A percentile compares a stretch with the other conserved stretches of the same genome.
Evolutionary conservation across 2,113 vertebrate genomes (phyloP).

Genomic region (Chaenocephalus aceratus): DNA sequence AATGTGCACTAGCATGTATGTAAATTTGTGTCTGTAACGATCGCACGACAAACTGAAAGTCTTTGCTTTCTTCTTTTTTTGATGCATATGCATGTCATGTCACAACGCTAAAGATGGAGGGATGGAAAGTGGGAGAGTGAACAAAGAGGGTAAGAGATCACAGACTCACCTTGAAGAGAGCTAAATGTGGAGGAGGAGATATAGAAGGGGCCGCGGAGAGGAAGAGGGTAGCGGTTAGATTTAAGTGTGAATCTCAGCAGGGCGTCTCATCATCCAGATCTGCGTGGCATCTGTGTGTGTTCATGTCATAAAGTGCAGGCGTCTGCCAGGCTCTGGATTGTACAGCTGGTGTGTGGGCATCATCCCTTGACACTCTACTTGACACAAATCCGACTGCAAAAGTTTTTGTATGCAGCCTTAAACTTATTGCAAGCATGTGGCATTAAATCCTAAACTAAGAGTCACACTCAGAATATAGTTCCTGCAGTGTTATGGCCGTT

Average conservation of each 20-base stretch:
- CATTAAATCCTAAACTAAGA: slow-evolving; percentile 31
- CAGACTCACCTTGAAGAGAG: slow-evolving; percentile 55
- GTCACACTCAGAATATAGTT: slow-evolving; percentile 37
- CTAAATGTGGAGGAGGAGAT: slow-evolving; percentile 71
- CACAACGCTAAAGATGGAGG: slow-evolving; percentile 57
- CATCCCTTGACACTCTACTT: slow-evolving; percentile 36
- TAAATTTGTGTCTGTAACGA: slow-evolving; percentile 43
- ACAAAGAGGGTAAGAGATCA: slow-evolving; percentile 66
- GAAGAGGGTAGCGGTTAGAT: slow-evolving; percentile 50
- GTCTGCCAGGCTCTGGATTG: slow-evolving; percentile 42
- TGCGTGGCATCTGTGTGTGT: slow-evolving; percentile 39
- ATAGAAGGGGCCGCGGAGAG: slow-evolving; percentile 47
- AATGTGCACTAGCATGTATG: slow-evolving; percentile 19
- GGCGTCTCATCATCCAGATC: slow-evolving; percentile 64
- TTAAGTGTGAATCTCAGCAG: slow-evolving; percentile 73
- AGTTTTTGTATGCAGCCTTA: slow-evolving; percentile 10
- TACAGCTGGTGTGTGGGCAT: slow-evolving; percentile 73
- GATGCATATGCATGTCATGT: slow-evolving; percentile 50
- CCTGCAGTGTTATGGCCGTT: slow-evolving; percentile 46
- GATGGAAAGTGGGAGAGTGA: slow-evolving; percentile 52
- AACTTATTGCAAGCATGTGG: slow-evolving; percentile 31
- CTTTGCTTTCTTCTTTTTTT: slow-evolving; percentile 55
- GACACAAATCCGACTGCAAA: slow-evolving; percentile 46
- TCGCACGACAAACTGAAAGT: slow-evolving; percentile 33
- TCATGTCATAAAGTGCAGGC: slow-evolving; percentile 52